Evolutionary conservation across 1,140 invertebrate species (phyloP).

Genomic region (Zaprionus ornatus): DNA sequence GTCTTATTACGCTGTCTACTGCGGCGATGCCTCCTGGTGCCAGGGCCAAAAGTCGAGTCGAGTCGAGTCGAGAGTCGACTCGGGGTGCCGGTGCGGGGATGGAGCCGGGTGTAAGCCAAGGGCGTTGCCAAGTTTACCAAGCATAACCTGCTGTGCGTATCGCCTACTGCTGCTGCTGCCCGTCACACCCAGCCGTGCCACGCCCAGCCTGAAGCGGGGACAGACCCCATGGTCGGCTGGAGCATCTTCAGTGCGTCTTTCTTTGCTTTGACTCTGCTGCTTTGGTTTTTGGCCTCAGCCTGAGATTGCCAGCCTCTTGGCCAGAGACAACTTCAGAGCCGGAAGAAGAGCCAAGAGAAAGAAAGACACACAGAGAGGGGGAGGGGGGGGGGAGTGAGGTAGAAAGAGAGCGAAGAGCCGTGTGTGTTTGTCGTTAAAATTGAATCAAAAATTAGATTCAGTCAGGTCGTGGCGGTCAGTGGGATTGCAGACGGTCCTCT

Average conservation of each 20-base stretch:
- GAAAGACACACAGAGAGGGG: not conserved
- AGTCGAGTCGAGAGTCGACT: not conserved
- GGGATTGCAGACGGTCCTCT: slow-evolving; percentile 17
- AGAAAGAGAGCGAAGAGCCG: not conserved
- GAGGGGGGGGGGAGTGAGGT: not conserved
- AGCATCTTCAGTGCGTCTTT: slow-evolving; percentile 41
- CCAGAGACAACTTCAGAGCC: not conserved
- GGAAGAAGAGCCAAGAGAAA: not conserved
- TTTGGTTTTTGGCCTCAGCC: slow-evolving; percentile 6
- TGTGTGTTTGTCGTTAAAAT: slow-evolving; percentile 68
- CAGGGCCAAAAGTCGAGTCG: slow-evolving; percentile 15
- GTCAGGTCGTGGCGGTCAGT: slow-evolving; percentile 32
- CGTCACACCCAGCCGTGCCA: slow-evolving; percentile 22
- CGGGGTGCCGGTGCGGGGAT: not conserved
- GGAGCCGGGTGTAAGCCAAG: not conserved
- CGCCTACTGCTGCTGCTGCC: slow-evolving; percentile 14
- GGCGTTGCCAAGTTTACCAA: slow-evolving; percentile 61
- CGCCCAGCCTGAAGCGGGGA: slow-evolving; percentile 14
- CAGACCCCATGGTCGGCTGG: slow-evolving; percentile 8
- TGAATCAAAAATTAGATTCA: slow-evolving; percentile 64
- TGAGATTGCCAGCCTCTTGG: not conserved
- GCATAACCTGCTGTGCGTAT: slow-evolving; percentile 45
- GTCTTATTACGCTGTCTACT: slow-evolving; percentile 57
- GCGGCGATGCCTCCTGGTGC: slow-evolving; percentile 12
- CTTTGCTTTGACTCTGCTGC: slow-evolving; percentile 32